Conservation (phyloP, 2,113 vertebrate species). For the Lichenostomus cassidix region DNA sequence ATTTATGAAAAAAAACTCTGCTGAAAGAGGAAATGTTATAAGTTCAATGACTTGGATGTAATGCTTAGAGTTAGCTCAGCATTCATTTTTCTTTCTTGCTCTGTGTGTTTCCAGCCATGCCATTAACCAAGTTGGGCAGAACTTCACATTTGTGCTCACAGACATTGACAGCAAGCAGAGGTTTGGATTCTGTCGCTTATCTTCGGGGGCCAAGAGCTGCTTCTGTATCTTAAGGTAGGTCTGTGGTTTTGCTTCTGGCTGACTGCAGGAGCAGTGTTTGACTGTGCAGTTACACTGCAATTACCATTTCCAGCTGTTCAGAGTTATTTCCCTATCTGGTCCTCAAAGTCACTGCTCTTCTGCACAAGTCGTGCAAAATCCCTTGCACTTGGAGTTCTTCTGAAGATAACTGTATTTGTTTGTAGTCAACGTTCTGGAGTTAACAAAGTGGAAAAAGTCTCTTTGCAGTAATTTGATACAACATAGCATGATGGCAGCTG, state of each 20-base stretch:
- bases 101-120: conserved; percentile 78
- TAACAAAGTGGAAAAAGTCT: background rate
- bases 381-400: conserved; percentile 66
- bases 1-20: conserved; percentile 25
- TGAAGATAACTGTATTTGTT: conserved; percentile 72
- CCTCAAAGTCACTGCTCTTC: conserved; percentile 72
- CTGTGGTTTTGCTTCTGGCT: conserved; percentile 38
- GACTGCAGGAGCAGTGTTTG: conserved; percentile 21
- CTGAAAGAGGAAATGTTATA: conserved; percentile 64
- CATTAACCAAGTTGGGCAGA: conserved; percentile 91
- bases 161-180: conserved; percentile 99
- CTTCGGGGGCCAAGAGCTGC: conserved; percentile 92
- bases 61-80: conserved; percentile 43
- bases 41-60: conserved; percentile 70
- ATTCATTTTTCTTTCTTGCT: conserved; percentile 53
- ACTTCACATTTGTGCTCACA: conserved; percentile 98
- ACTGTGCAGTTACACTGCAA: conserved; percentile 20
- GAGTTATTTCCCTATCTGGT: conserved; percentile 63
- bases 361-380: conserved; percentile 57
- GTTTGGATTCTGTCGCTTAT: conserved; percentile 97
- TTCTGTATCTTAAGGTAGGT: conserved; percentile 87
- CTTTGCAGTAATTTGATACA: conserved; percentile 51
- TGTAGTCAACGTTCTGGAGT: conserved; percentile 52
- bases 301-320: conserved; percentile 73
- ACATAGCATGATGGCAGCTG: conserved; percentile 47